Conservation (phyloP, 2,113 vertebrate genomes). For the Paradoxurus hermaphroditus region DNA sequence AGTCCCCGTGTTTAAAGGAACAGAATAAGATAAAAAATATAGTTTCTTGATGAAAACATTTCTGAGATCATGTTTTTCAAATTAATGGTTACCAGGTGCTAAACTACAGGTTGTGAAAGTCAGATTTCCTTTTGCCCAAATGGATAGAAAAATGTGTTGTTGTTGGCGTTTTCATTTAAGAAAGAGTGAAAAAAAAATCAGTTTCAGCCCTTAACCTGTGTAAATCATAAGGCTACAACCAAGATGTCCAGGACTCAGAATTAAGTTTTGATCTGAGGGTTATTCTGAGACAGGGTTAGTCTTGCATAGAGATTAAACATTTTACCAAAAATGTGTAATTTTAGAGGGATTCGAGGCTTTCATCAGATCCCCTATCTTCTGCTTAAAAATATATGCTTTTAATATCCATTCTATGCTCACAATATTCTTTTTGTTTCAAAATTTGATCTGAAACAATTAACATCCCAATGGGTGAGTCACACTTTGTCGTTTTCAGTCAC, state of each 20-base stretch:
- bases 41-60: background rate
- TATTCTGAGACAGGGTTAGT: background rate
- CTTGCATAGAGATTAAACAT: background rate
- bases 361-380: background rate
- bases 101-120: background rate
- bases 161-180: background rate
- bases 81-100: background rate
- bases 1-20: background rate
- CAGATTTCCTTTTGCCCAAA: background rate
- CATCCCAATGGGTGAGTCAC: background rate
- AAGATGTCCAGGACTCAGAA: background rate
- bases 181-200: background rate
- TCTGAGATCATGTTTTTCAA: background rate
- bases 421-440: slow-evolving; percentile 13
- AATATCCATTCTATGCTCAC: background rate
- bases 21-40: background rate
- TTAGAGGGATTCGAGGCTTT: background rate
- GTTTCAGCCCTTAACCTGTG: background rate
- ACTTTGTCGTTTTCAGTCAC: background rate
- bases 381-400: background rate
- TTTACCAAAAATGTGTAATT: background rate
- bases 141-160: background rate
- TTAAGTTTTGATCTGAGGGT: background rate
- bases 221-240: background rate
- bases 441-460: background rate